These are phyloP conservation scores for Meandrusa payeni DNA, from an alignment of 2,888 invertebrate species.

Conservation along the genomic window DNA sequence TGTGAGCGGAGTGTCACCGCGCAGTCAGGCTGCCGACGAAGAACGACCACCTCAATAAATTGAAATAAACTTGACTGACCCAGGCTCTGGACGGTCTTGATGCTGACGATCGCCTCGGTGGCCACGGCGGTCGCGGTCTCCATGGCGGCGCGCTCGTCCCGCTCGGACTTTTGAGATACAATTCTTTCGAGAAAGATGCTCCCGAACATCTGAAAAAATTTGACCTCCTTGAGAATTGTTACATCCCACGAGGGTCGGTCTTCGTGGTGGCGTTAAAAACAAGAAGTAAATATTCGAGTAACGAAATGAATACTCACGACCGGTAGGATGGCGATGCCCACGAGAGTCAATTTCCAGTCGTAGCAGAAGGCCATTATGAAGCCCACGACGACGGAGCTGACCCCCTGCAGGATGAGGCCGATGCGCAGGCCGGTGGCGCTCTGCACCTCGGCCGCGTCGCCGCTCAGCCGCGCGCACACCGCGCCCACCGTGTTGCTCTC, in stretches of 20 bases:
- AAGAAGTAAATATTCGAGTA: too few species aligned
- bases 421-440: slow-evolving; percentile 83
- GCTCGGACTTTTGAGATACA: slow-evolving; percentile 79
- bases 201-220: slow-evolving; percentile 77
- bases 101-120: slow-evolving; percentile 84
- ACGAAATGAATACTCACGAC: slow-evolving; percentile 69
- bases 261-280: too few species aligned
- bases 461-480: slow-evolving; percentile 82
- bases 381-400: slow-evolving; percentile 81
- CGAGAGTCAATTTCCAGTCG: slow-evolving; percentile 83
- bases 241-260: too few species aligned
- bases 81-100: slow-evolving; percentile 84
- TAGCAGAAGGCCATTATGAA: slow-evolving; percentile 79
- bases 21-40: too few species aligned
- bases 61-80: slow-evolving; percentile 69
- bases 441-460: slow-evolving; percentile 83
- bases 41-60: too few species aligned
- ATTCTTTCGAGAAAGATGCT: slow-evolving; percentile 83
- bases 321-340: slow-evolving; percentile 81
- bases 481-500: slow-evolving; percentile 82
- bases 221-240: too few species aligned
- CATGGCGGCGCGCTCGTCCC: slow-evolving; percentile 81
- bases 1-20: too few species aligned
- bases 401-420: slow-evolving; percentile 81
- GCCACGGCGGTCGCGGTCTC: slow-evolving; percentile 83